Evolutionary conservation across 2,888 invertebrate species (phyloP).

Genomic region (Cryptophagus acutangulus): DNA sequence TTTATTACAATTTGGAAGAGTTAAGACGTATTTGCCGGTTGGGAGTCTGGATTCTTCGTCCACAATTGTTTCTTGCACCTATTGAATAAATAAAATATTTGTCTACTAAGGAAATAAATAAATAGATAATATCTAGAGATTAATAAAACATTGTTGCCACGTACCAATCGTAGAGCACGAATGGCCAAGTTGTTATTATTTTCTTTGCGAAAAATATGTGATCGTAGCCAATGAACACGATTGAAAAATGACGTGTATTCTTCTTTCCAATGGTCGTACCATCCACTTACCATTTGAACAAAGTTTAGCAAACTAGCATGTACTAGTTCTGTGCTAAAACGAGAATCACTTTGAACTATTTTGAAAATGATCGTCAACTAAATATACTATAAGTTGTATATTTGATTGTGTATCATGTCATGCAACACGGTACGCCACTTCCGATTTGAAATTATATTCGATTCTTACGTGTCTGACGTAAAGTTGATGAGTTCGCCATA

Average conservation of each 20-base stretch:
- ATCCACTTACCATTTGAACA: conserved; percentile 48
- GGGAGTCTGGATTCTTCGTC: no score
- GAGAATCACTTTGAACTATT: not conserved
- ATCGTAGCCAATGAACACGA: conserved; percentile 54
- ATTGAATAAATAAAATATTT: conserved; percentile 9
- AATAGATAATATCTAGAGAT: not conserved
- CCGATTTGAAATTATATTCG: not conserved
- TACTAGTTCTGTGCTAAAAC: conserved; percentile 27
- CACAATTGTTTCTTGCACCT: conserved; percentile 30
- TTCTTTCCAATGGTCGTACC: conserved; percentile 47
- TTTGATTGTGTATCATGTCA: conserved; percentile 4
- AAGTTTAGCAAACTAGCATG: conserved; percentile 49
- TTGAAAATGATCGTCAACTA: not conserved
- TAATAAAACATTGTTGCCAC: conserved; percentile 10
- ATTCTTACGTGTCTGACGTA: conserved; percentile 28
- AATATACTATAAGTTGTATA: conserved; percentile 1
- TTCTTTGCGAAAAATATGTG: conserved; percentile 52
- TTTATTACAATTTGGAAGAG: conserved; percentile 53
- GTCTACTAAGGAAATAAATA: not conserved
- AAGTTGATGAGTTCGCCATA: conserved; percentile 52
- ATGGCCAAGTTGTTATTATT: conserved; percentile 52
- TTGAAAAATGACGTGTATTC: conserved; percentile 48
- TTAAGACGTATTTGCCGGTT: conserved; percentile 42
- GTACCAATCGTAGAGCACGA: conserved; percentile 49
- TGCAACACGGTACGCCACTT: not conserved